Conservation (phyloP, 2,888 invertebrate genomes). For the Hipparchia semele region DNA sequence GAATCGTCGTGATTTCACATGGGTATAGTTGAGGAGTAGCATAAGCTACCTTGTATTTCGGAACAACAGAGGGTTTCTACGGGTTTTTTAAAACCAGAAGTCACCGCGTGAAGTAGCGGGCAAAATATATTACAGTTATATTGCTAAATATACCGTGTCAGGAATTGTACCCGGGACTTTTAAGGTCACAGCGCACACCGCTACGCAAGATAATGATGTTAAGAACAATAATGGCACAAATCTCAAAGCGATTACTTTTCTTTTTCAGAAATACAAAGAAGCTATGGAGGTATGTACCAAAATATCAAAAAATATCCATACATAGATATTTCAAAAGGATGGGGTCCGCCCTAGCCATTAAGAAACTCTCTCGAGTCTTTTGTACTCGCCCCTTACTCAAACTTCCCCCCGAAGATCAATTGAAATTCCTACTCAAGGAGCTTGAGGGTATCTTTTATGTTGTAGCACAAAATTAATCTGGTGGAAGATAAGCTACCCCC, state of each 20-base stretch:
- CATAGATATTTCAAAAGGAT: neutral
- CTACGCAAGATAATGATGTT: neutral
- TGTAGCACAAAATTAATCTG: neutral
- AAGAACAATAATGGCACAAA: neutral
- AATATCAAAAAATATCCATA: neutral
- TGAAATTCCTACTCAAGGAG: neutral
- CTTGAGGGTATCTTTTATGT: neutral
- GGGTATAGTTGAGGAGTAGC: too few relatives aligned
- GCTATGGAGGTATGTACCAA: conserved; percentile 69
- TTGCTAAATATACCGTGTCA: neutral
- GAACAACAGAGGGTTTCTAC: too few relatives aligned
- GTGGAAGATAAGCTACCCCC: too few relatives aligned
- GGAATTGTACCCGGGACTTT: neutral
- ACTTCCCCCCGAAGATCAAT: neutral
- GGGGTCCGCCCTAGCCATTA: neutral
- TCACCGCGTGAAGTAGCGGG: too few relatives aligned
- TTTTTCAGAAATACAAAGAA: conserved; percentile 79
- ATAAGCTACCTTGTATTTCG: too few relatives aligned
- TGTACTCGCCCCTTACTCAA: neutral
- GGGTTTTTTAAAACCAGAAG: too few relatives aligned
- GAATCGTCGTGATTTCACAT: too few relatives aligned
- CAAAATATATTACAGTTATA: neutral
- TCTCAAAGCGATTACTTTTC: conserved; percentile 36
- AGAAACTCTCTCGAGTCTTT: neutral
- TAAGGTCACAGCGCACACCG: neutral